These are phyloP conservation scores for Remorina albescens DNA, from an alignment of 2,797 vertebrate species.

Conservation along the genomic window DNA sequence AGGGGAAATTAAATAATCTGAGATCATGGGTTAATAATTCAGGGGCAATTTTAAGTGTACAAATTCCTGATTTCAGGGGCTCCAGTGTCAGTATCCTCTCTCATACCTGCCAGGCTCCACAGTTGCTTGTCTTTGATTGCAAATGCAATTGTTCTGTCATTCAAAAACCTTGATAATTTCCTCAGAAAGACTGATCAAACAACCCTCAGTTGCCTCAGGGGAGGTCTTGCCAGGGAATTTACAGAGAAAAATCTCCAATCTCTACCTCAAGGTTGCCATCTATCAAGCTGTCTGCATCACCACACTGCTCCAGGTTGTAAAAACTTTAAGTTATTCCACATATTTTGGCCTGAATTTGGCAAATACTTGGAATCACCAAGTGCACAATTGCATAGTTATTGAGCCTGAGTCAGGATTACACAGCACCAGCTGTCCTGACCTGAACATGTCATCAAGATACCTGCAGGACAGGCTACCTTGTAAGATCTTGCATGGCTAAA, in stretches of 20 bases:
- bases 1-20: not conserved
- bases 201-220: conserved; percentile 8
- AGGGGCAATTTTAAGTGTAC: not conserved
- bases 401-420: conserved; percentile 49
- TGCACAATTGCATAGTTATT: conserved; percentile 35
- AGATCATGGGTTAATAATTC: not conserved
- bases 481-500: conserved; percentile 56
- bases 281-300: conserved; percentile 42
- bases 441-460: conserved; percentile 48
- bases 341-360: not conserved
- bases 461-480: conserved; percentile 41
- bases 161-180: conserved; percentile 25
- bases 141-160: conserved; percentile 16
- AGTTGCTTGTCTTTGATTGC: conserved; percentile 1
- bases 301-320: conserved; percentile 15
- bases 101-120: not conserved
- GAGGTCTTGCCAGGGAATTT: conserved; percentile 18
- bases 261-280: conserved; percentile 41
- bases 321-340: conserved; percentile 35
- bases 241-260: conserved; percentile 40
- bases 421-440: conserved; percentile 49
- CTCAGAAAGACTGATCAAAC: conserved; percentile 27
- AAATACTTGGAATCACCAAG: conserved; percentile 22
- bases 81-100: not conserved
- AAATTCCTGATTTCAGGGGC: not conserved